Percentiles rank a stretch among this genome's conserved stretches.
These are phyloP conservation scores for Plutomurus gul DNA, from an alignment of 1,140 invertebrate species.

Conservation along the genomic window DNA sequence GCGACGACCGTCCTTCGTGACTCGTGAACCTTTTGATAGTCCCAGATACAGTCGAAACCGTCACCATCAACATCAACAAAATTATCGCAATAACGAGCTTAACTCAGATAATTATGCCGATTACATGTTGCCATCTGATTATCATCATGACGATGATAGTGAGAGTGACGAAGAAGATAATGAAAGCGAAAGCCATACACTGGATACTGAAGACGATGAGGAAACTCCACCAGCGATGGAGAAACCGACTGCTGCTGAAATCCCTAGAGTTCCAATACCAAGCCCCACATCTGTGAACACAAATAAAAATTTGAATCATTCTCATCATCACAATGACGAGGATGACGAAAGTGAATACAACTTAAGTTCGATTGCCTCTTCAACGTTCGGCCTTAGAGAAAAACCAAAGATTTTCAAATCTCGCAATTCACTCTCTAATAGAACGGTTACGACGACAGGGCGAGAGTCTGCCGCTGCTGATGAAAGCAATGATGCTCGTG, in stretches of 20 bases:
- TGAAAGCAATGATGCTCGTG: background rate
- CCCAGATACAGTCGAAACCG: background rate
- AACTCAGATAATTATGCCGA: conserved; percentile 1
- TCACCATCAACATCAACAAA: background rate
- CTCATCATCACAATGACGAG: background rate
- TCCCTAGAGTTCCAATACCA: background rate
- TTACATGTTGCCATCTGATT: background rate
- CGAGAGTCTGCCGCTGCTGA: background rate
- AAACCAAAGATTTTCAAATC: background rate
- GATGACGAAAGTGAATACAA: background rate
- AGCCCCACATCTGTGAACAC: background rate
- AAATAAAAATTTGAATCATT: background rate
- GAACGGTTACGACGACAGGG: too few relatives aligned
- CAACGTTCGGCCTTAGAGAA: background rate
- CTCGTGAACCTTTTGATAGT: background rate
- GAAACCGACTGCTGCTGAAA: background rate
- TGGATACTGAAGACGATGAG: background rate
- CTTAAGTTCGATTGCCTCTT: background rate
- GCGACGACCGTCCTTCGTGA: background rate
- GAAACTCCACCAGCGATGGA: background rate
- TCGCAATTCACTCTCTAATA: too few relatives aligned
- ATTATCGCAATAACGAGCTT: conserved; percentile 5
- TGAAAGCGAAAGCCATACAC: background rate
- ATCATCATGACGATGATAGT: background rate
- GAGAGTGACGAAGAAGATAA: background rate